Conservation (phyloP, 2,797 vertebrate genomes). For the Myotis findleyi region DNA sequence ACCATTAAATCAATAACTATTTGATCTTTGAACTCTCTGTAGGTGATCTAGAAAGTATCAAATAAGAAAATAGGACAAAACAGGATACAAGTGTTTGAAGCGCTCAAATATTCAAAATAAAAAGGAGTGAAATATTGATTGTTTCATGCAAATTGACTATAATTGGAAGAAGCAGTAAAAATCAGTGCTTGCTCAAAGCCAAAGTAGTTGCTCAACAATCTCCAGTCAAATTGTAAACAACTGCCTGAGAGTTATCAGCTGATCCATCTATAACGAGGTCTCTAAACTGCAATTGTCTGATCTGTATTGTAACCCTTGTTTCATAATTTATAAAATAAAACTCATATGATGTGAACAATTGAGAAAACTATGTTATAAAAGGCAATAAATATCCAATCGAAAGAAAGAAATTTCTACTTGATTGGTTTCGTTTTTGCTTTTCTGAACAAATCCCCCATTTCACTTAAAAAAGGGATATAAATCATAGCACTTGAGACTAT, state of each 20-base stretch:
- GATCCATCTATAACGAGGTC: not conserved
- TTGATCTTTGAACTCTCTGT: conserved; percentile 5
- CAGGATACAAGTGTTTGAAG: not conserved
- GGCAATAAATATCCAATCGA: not conserved
- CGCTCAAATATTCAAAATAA: not conserved
- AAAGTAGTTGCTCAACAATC: not conserved
- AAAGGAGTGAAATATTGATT: not conserved
- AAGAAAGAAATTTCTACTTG: not conserved
- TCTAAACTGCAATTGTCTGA: not conserved
- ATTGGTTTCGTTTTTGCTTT: not conserved
- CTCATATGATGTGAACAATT: not conserved
- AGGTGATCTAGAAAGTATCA: conserved; percentile 22
- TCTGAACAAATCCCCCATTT: not conserved
- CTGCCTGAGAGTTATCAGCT: not conserved
- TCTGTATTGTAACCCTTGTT: not conserved
- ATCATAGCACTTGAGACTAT: not conserved
- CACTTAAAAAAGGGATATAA: not conserved
- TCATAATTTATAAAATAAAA: not conserved
- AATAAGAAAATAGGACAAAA: conserved; percentile 39
- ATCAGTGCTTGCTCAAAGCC: not conserved
- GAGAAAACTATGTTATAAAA: not conserved
- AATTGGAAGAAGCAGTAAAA: conserved; percentile 22
- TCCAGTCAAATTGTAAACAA: not conserved
- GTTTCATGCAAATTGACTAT: not conserved
- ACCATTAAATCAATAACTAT: conserved; percentile 54